Evolutionary conservation across 2,113 vertebrate species (phyloP).

Genomic region (Paramisgurnus dabryanus): DNA sequence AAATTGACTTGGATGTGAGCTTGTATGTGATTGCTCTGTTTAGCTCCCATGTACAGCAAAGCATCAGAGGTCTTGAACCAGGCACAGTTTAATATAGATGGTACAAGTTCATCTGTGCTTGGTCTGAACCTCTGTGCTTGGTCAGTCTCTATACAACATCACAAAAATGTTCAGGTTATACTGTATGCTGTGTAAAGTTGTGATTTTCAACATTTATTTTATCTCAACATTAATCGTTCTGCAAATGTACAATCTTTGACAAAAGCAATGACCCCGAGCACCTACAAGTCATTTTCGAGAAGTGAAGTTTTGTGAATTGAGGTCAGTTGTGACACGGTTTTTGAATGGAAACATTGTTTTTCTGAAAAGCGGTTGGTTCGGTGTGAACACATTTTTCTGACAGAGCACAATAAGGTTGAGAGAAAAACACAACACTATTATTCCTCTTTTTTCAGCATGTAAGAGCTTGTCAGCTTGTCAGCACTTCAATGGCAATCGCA

Average conservation of each 20-base stretch:
- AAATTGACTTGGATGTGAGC: no score
- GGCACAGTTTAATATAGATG: no score
- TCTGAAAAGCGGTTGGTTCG: constrained; percentile 16
- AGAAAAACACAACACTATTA: constrained; percentile 51
- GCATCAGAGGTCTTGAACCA: no score
- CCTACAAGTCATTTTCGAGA: neutral
- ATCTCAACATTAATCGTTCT: neutral
- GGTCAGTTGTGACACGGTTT: constrained; percentile 11
- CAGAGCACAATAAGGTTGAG: constrained; percentile 43
- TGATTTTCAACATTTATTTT: no score
- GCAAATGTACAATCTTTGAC: neutral
- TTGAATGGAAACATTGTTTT: constrained; percentile 20
- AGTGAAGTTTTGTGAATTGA: constrained; percentile 1
- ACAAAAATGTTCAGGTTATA: no score
- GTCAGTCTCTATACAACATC: no score
- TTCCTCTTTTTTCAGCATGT: constrained; percentile 45
- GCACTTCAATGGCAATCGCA: constrained; percentile 66
- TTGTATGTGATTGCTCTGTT: no score
- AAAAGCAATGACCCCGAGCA: neutral
- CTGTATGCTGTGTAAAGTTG: no score
- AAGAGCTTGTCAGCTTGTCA: constrained; percentile 64
- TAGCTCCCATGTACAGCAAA: no score
- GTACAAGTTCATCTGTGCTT: no score
- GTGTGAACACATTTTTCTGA: constrained; percentile 46
- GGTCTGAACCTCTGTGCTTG: no score